These are phyloP conservation scores for Sebastes fasciatus DNA, from an alignment of 2,113 vertebrate species.

Conservation along the genomic window DNA sequence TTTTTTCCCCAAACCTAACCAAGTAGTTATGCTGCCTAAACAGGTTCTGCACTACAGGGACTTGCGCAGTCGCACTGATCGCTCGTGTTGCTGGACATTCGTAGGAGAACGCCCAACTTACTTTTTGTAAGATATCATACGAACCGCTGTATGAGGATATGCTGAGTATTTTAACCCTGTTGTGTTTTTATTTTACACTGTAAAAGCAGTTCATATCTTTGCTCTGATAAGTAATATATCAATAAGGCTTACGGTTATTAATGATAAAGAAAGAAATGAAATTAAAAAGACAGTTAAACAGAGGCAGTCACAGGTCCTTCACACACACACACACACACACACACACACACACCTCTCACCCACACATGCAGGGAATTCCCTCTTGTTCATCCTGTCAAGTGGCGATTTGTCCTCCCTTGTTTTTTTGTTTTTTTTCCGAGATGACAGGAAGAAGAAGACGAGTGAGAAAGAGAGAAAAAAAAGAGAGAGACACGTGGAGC, in stretches of 20 bases:
- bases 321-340: background rate
- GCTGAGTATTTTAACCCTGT: background rate
- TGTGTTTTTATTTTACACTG: background rate
- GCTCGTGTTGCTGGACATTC: too few species aligned
- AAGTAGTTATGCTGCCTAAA: too few species aligned
- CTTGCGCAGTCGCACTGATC: too few species aligned
- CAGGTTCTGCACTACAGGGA: too few species aligned
- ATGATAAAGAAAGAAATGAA: background rate
- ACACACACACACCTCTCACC: background rate
- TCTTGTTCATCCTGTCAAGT: constrained; percentile 47
- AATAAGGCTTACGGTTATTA: background rate
- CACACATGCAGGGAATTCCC: constrained; percentile 24
- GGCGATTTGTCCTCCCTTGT: constrained; percentile 50
- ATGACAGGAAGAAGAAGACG: constrained; percentile 1
- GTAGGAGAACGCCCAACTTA: too few species aligned
- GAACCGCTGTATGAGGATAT: background rate
- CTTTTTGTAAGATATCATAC: too few species aligned
- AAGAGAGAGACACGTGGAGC: constrained; percentile 33
- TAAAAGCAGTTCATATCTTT: background rate
- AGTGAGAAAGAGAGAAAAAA: constrained; percentile 21
- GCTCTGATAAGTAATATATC: background rate
- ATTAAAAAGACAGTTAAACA: background rate
- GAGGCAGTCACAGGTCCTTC: background rate
- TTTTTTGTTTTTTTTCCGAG: constrained; percentile 12
- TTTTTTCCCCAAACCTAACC: too few species aligned